phyloP scores from a whole-genome alignment of 2,888 invertebrate genomes.

The Dryomyza anilis region DNA sequence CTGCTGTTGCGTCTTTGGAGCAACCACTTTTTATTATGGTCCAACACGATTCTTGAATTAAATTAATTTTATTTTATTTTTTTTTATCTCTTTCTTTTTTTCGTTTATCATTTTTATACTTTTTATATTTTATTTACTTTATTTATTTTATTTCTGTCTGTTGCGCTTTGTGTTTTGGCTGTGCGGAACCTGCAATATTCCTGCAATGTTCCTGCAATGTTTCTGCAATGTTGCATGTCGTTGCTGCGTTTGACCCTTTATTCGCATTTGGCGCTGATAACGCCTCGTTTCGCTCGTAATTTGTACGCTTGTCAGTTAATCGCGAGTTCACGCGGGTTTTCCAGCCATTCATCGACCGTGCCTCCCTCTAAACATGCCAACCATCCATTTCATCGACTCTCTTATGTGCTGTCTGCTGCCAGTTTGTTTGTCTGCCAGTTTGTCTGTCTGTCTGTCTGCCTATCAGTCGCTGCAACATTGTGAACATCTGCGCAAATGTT shows the following conservation, averaged over 20 bases:
- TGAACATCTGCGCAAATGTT: conserved; percentile 35
- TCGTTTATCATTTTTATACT: not conserved
- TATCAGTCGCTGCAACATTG: conserved; percentile 3
- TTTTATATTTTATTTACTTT: not conserved
- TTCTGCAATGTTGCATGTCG: too few species aligned
- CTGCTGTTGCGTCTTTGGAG: too few species aligned
- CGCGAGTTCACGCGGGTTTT: not conserved
- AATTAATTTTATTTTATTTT: conserved; percentile 44
- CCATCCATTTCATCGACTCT: not conserved
- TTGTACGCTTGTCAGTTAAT: conserved; percentile 27
- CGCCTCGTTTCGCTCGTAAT: not conserved
- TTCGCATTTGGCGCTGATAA: too few species aligned
- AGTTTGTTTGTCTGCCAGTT: not conserved
- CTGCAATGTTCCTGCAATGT: too few species aligned
- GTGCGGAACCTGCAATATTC: too few species aligned
- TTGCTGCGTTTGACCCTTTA: too few species aligned
- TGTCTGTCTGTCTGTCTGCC: not conserved
- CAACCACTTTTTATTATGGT: not conserved
- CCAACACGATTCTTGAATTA: conserved; percentile 10
- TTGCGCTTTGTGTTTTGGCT: too few species aligned
- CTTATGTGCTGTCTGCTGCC: not conserved
- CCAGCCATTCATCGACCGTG: not conserved
- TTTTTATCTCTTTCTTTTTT: conserved; percentile 18
- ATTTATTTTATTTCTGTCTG: not conserved
- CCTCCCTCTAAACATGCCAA: not conserved